Conservation (phyloP, 2,888 invertebrate species). For the Oligia latruncula region DNA sequence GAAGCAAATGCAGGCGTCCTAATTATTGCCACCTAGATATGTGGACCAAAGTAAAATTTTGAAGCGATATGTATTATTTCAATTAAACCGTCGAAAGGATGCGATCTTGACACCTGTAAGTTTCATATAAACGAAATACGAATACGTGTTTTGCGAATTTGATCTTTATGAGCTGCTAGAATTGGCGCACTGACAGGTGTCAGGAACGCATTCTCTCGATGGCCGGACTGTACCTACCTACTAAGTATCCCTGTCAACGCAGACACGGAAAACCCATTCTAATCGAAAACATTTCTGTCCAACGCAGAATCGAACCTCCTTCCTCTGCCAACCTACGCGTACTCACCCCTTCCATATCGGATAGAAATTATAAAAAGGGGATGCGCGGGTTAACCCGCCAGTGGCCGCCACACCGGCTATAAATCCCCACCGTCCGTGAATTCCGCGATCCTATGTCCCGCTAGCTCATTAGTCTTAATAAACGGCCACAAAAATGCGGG, state of each 20-base stretch:
- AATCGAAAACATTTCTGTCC: not conserved
- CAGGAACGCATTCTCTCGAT: not conserved
- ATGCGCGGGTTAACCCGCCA: slow-evolving; percentile 61
- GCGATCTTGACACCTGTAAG: no score
- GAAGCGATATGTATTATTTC: not conserved
- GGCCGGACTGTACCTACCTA: not conserved
- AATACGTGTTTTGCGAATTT: no score
- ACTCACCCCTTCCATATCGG: slow-evolving; percentile 44
- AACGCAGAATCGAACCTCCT: slow-evolving; percentile 62
- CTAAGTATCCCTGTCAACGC: not conserved
- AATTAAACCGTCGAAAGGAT: not conserved
- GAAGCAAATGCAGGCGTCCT: no score
- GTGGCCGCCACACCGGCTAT: slow-evolving; percentile 63
- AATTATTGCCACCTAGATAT: no score
- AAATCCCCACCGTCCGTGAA: slow-evolving; percentile 57
- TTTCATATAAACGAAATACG: no score
- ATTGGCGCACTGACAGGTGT: no score
- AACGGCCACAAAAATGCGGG: slow-evolving; percentile 78
- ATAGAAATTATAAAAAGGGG: slow-evolving; percentile 80
- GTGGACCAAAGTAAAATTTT: not conserved
- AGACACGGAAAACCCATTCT: not conserved
- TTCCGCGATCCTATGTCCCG: slow-evolving; percentile 64
- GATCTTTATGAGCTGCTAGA: no score
- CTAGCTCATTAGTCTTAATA: slow-evolving; percentile 76
- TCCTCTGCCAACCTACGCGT: slow-evolving; percentile 36